Conservation (phyloP, 2,113 vertebrate genomes). For the Eonycteris spelaea region DNA sequence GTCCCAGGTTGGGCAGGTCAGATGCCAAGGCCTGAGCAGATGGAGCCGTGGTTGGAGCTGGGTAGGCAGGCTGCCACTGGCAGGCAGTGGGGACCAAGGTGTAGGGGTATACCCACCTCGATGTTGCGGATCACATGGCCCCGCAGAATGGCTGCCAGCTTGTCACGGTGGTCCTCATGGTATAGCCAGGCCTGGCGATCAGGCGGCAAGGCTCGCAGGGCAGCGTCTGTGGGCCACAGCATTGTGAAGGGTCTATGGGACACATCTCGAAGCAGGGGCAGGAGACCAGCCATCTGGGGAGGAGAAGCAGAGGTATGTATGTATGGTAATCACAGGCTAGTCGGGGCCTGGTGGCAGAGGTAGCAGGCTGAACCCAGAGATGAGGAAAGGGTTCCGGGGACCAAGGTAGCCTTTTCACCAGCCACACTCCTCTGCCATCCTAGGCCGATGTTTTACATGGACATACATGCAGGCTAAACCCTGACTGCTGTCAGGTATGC, state of each 20-base stretch:
- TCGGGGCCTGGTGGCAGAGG: not conserved
- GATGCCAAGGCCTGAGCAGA: conserved; percentile 77
- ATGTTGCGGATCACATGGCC: conserved; percentile 88
- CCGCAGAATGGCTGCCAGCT: conserved; percentile 88
- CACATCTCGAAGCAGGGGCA: conserved; percentile 81
- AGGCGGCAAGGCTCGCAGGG: conserved; percentile 83
- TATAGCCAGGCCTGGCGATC: conserved; percentile 88
- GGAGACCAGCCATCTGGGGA: conserved; percentile 85
- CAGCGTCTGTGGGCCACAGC: conserved; percentile 93
- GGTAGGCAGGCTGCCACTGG: not conserved
- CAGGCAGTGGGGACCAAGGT: not conserved
- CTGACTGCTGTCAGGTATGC: not conserved
- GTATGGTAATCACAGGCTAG: not conserved
- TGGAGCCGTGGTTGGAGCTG: not conserved
- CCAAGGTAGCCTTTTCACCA: not conserved
- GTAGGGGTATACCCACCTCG: conserved; percentile 77
- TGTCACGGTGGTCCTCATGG: conserved; percentile 87
- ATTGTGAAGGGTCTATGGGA: conserved; percentile 91
- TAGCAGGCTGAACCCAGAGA: not conserved
- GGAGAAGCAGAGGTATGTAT: not conserved
- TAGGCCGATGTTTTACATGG: too few relatives aligned
- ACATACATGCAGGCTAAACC: too few relatives aligned
- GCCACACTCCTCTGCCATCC: not conserved
- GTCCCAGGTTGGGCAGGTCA: conserved; percentile 74
- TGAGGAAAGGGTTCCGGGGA: not conserved